Conservation (phyloP, 2,797 vertebrate species). For the Salarias fasciatus region DNA sequence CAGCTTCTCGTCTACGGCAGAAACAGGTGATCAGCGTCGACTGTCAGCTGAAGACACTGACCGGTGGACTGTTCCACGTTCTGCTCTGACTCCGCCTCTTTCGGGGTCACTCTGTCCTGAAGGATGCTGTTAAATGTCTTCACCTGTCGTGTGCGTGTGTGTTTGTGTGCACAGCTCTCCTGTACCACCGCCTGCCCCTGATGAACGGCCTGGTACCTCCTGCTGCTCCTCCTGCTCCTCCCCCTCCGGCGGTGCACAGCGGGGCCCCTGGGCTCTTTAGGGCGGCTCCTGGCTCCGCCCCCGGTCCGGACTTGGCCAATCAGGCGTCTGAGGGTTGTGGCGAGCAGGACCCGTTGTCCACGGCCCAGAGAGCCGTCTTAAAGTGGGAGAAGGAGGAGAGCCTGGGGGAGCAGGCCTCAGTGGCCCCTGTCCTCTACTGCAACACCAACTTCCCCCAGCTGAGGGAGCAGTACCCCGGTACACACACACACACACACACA, state of each 20-base stretch:
- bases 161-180: neutral
- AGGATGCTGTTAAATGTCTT: neutral
- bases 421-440: constrained; percentile 96
- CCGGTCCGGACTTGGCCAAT: constrained; percentile 20
- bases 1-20: too few species aligned
- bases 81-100: too few species aligned
- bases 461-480: constrained; percentile 88
- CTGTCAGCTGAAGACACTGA: too few species aligned
- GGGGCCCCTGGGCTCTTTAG: constrained; percentile 77
- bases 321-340: constrained; percentile 52
- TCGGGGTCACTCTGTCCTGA: too few species aligned
- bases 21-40: too few species aligned
- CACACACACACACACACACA: constrained; percentile 1
- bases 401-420: constrained; percentile 94
- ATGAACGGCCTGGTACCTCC: constrained; percentile 91
- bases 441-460: constrained; percentile 95
- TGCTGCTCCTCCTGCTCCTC: too few species aligned
- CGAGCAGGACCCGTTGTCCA: constrained; percentile 89
- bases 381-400: constrained; percentile 99
- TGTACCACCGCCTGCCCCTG: constrained; percentile 81
- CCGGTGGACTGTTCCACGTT: too few species aligned
- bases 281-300: constrained; percentile 27
- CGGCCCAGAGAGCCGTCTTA: constrained; percentile 91
- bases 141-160: neutral
- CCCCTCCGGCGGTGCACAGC: constrained; percentile 79